Evolutionary conservation across 1,140 invertebrate genomes (phyloP), one percentile per base, ranked within the genome.

Genomic region (Pectinophora gossypiella): DNA sequence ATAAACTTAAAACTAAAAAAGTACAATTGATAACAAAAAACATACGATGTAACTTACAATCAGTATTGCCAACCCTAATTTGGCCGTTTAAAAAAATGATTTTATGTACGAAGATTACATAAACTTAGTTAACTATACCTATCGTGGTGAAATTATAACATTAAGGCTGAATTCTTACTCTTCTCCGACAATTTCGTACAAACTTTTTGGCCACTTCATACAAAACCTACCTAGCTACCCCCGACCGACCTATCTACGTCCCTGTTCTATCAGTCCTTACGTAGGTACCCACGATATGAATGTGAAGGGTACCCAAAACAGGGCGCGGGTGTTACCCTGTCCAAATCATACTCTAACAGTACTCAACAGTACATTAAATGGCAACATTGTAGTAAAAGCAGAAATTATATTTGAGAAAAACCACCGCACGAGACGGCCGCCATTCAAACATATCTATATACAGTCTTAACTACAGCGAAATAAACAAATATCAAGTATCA

Each of bases 261-360:
- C 80, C 79, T 83, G 79, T 86, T 75, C 68, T 78, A 67, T 85
- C 83, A 85, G 79, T 86, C 73, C 83, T 64, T 73, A n/a, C 71
- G n/a, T 60, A 63, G 59, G 48, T 32, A 68, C 64, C 67, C 54
- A 56, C 59, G 70, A 78, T 77, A 82, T 76, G 66, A 80, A 69
- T 77, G 54, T 69, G 61, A 68, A 74, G 66, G 66, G 65, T 70
- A 65, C 7, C 13, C 19, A 19, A 66, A 73, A 72, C 54, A 65
- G 69, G 72, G 68, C 48, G 5, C 51, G 51, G 35, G 66, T 45
- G 55, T 54, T 68, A 83, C 74, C 79, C 76, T 81, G 76, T 81
- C 51, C n/a, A 72, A 78, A 72, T 62, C 56, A 73, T 72, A 72
- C 49, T 20, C 49, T 61, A 59, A 55, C 42, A 50, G 63, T 48